Evolutionary conservation across 2,888 invertebrate species (phyloP), one percentile per base, ranked within the genome.

Genomic region (Caenorhabditis doughertyi): DNA sequence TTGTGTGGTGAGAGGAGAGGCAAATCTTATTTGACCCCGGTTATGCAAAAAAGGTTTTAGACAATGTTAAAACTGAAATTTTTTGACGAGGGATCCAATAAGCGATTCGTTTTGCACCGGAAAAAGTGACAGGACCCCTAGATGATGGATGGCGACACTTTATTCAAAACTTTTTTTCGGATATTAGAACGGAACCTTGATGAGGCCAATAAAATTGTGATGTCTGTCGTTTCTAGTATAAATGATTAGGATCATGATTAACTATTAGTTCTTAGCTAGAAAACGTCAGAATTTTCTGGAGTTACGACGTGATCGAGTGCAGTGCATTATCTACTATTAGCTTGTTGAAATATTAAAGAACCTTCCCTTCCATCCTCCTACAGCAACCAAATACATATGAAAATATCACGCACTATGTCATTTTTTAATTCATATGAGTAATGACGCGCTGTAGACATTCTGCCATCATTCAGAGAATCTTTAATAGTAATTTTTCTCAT

Each of bases 281-380:
- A 44, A 35, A 42, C 74, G 74, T 74, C 67, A 76, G 76, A 74
- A 65, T 67, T 21, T 4, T 21, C 44, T 27, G 11, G 18, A 35
- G 35, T 47, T 56, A 56, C 65, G 56, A 65, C 32, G 51, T 47
- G 62, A 62, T 32, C 44, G 8, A 42, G 53, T 42, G 27, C n/a
- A 51, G 62, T 51, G 58, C 67, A 76, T 76, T 76, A 67, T 68
- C 58, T 5, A 42, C 76, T 76, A 76, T 76, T 76, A 76, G 76
- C 35, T 60, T 60, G 49, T 13, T 77, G 77, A 77, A 77, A 77
- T 68, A 77, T 77, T 76, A 47, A 64, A 64, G 11, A 64, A 21
- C 49, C 35, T 13, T 25, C 21, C 23, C 58, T 47, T 39, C 29
- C n/a, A n/a, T n/a, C n/a, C n/a, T n/a, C 27, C 29, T 29, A 29